phyloP scores from a whole-genome alignment of 2,888 invertebrate species.

The Junonia oenone region DNA sequence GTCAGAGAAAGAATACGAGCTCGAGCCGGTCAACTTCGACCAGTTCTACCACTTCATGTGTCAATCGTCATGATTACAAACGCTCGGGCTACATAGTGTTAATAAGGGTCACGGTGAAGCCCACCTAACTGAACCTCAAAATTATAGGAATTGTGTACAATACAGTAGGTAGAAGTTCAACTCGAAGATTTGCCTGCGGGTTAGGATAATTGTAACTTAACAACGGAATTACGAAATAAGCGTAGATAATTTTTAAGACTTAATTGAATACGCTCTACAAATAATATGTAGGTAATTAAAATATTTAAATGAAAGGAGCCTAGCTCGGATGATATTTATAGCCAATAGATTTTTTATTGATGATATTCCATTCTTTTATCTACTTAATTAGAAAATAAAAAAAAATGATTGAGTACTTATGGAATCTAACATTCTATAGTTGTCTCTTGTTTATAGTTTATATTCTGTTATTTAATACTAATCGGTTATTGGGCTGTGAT shows the following conservation, averaged over 20 bases:
- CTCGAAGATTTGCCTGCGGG: conserved; percentile 11
- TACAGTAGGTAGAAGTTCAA: conserved; percentile 15
- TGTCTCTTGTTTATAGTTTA: conserved; percentile 52
- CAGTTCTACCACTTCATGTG: conserved; percentile 77
- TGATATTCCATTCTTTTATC: conserved; percentile 38
- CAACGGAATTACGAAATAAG: conserved; percentile 20
- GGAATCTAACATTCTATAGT: conserved; percentile 44
- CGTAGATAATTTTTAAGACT: conserved; percentile 23
- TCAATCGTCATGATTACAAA: conserved; percentile 59
- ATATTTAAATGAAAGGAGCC: conserved; percentile 29
- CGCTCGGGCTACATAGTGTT: conserved; percentile 22
- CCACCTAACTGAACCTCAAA: conserved; percentile 50
- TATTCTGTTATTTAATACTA: conserved; percentile 62
- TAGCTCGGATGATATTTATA: conserved; percentile 27
- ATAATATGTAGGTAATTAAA: conserved; percentile 23
- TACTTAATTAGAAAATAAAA: conserved; percentile 29
- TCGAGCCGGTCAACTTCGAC: conserved; percentile 72
- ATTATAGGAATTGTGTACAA: conserved; percentile 21
- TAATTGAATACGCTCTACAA: conserved; percentile 22
- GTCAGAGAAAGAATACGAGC: conserved; percentile 56
- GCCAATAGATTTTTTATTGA: conserved; percentile 23
- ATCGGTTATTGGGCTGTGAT: conserved; percentile 71
- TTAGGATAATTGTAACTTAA: conserved; percentile 17
- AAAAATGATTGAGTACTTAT: conserved; percentile 44
- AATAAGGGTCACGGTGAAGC: conserved; percentile 41